Evolutionary conservation across 2,797 vertebrate species (phyloP).

Genomic region (Lagorchestes hirsutus): DNA sequence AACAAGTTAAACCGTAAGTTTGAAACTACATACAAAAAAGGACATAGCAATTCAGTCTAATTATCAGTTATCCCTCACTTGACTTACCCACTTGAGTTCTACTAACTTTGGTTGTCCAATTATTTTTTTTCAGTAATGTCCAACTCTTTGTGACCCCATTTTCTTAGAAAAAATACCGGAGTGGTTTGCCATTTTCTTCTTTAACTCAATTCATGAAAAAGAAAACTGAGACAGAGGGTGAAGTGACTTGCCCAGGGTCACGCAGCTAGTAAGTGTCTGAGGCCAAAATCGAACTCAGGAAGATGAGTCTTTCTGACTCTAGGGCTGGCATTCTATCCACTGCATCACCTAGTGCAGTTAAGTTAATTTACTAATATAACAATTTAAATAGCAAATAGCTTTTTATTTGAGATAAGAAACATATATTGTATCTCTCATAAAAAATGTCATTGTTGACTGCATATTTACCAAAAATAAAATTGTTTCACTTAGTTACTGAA

Average conservation of each 20-base stretch:
- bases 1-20: conserved; percentile 47
- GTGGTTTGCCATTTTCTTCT: background rate
- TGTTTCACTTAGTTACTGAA: background rate
- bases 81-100: conserved; percentile 47
- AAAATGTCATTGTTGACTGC: background rate
- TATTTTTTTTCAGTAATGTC: background rate
- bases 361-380: background rate
- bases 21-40: conserved; percentile 44
- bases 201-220: background rate
- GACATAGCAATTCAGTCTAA: conserved; percentile 22
- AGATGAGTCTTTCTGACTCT: background rate
- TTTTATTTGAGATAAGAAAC: conserved; percentile 59
- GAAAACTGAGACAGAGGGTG: background rate
- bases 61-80: conserved; percentile 57
- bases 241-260: background rate
- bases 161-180: background rate
- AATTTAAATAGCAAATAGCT: conserved; percentile 61
- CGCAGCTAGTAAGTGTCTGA: background rate
- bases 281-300: background rate
- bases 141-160: background rate
- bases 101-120: conserved; percentile 22
- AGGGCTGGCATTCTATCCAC: background rate
- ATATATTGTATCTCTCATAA: conserved; percentile 13
- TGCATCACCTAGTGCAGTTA: background rate
- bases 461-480: conserved; percentile 29